Conservation (phyloP, 2,113 vertebrate species). For the Tichodroma muraria region DNA sequence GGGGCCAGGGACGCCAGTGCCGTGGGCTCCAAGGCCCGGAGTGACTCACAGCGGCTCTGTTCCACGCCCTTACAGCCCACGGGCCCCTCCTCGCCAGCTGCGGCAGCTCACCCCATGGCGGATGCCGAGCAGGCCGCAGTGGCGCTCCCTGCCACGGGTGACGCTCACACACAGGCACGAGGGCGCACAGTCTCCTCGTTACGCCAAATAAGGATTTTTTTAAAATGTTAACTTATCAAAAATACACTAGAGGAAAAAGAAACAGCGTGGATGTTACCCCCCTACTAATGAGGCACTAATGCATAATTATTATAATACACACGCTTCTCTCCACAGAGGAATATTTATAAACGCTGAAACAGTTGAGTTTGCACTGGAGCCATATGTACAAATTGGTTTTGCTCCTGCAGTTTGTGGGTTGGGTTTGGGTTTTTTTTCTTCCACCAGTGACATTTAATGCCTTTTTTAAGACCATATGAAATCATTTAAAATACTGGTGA, state of each 20-base stretch:
- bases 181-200: neutral
- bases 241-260: conserved; percentile 75
- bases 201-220: conserved; percentile 65
- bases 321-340: conserved; percentile 71
- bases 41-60: rapidly evolving
- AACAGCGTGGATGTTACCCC: conserved; percentile 68
- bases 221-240: conserved; percentile 71
- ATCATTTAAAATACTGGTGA: conserved; percentile 40
- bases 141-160: rapidly evolving
- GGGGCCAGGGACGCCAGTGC: rapidly evolving
- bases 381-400: conserved; percentile 63
- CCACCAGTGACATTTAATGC: conserved; percentile 48
- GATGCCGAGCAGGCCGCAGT: rapidly evolving
- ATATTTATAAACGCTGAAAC: conserved; percentile 76
- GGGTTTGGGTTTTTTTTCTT: neutral
- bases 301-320: conserved; percentile 78
- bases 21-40: neutral
- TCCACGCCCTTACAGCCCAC: rapidly evolving
- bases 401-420: conserved; percentile 55
- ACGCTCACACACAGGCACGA: neutral
- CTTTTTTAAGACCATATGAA: conserved; percentile 23
- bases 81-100: neutral
- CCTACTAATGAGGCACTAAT: conserved; percentile 79
- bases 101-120: rapidly evolving
- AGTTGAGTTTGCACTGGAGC: conserved; percentile 55